Percentiles rank a stretch among this genome's conserved stretches.
These are phyloP conservation scores for Nematostella vectensis DNA, from an alignment of 92 coral and sea anemone genomes.

Conservation along the genomic window DNA sequence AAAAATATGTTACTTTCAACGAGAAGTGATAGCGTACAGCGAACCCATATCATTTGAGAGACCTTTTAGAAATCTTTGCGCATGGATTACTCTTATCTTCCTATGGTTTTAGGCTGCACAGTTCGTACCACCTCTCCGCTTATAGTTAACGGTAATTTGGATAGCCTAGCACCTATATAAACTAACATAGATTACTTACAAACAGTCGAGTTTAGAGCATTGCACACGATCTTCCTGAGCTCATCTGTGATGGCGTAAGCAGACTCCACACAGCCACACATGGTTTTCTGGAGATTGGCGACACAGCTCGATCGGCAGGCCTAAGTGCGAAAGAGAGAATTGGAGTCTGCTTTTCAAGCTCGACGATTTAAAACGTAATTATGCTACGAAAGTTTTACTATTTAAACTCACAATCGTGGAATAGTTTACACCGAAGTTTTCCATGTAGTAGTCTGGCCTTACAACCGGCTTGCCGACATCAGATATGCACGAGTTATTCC, in stretches of 20 bases:
- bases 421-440: conserved; percentile 5
- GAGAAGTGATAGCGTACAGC: no score
- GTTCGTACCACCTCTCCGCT: no score
- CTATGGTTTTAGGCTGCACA: neutral
- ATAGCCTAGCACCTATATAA: no score
- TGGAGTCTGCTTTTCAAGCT: no score
- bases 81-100: neutral
- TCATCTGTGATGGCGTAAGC: conserved; percentile 7
- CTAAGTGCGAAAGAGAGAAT: neutral
- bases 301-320: conserved; percentile 24
- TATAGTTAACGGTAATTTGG: no score
- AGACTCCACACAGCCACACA: conserved; percentile 16
- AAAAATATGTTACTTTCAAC: no score
- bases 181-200: conserved; percentile 20
- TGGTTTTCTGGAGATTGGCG: conserved; percentile 6
- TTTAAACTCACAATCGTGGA: conserved; percentile 12
- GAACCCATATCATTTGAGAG: no score
- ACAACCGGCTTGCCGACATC: neutral
- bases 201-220: conserved; percentile 10
- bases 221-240: conserved; percentile 13
- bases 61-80: neutral
- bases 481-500: conserved; percentile 21
- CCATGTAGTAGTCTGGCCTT: neutral
- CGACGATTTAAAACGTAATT: neutral
- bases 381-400: neutral